These are phyloP conservation scores for Scaptomyza pallida DNA, from an alignment of 1,140 invertebrate genomes.

Conservation along the genomic window DNA sequence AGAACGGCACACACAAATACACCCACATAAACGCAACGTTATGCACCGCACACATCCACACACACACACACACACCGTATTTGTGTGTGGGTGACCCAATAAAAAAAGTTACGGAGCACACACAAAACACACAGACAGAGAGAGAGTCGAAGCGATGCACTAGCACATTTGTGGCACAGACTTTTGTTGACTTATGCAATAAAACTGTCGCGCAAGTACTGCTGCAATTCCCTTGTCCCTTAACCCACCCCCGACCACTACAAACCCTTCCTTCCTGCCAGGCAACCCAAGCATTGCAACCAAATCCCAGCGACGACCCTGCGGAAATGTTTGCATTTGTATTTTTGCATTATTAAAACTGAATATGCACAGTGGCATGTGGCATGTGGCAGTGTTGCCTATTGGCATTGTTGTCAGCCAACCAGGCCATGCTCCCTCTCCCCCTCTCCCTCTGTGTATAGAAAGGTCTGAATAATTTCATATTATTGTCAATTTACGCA, in stretches of 20 bases:
- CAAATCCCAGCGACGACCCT: slow-evolving; percentile 52
- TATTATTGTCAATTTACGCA: slow-evolving; percentile 71
- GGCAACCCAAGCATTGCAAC: slow-evolving; percentile 1
- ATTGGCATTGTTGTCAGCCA: slow-evolving; percentile 43
- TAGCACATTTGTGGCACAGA: slow-evolving; percentile 72
- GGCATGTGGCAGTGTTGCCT: slow-evolving; percentile 33
- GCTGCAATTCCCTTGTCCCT: slow-evolving; percentile 48
- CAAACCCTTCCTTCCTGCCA: neutral
- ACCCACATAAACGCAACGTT: slow-evolving; percentile 7
- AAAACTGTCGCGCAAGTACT: slow-evolving; percentile 79
- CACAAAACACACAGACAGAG: slow-evolving; percentile 12
- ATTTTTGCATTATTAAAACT: slow-evolving; percentile 82
- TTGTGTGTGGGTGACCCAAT: slow-evolving; percentile 65
- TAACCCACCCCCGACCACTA: neutral
- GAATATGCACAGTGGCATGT: slow-evolving; percentile 67
- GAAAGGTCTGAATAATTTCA: slow-evolving; percentile 61
- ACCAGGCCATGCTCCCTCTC: slow-evolving; percentile 2
- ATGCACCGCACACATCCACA: slow-evolving; percentile 43
- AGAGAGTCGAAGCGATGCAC: slow-evolving; percentile 8
- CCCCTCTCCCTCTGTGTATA: neutral
- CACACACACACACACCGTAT: slow-evolving; percentile 14
- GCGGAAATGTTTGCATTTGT: slow-evolving; percentile 82
- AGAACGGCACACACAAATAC: slow-evolving; percentile 51
- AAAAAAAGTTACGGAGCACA: slow-evolving; percentile 59
- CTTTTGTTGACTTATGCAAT: slow-evolving; percentile 82